Conservation (phyloP, 2,113 vertebrate species). For the Paratilapia polleni region DNA sequence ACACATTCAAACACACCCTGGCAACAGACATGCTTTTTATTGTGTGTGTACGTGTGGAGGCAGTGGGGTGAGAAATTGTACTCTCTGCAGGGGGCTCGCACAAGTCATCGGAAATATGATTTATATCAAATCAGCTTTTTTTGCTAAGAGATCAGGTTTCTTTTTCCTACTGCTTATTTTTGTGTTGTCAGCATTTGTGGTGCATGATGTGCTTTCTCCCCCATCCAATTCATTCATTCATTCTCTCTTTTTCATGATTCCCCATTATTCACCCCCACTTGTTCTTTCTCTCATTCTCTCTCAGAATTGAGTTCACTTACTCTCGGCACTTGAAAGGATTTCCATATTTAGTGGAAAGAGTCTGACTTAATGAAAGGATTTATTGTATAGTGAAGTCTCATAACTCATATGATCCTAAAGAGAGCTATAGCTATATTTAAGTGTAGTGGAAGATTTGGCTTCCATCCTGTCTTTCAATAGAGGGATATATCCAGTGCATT, state of each 20-base stretch:
- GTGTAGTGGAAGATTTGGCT: background rate
- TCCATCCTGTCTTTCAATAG: background rate
- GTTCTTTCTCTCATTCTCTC: background rate
- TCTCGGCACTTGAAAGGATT: background rate
- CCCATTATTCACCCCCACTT: background rate
- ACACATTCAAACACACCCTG: conserved; percentile 6
- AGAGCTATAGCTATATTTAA: background rate
- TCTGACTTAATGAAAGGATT: background rate
- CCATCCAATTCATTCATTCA: conserved; percentile 38
- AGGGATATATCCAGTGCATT: background rate
- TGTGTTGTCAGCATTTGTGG: conserved; percentile 61
- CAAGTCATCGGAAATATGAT: conserved; percentile 56
- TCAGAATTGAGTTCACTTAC: conserved; percentile 1
- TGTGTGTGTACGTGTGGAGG: conserved; percentile 20
- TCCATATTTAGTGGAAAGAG: background rate
- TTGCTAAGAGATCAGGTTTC: conserved; percentile 48
- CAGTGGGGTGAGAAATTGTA: conserved; percentile 63
- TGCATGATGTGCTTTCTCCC: conserved; percentile 14
- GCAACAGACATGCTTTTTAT: background rate
- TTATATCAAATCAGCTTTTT: conserved; percentile 66
- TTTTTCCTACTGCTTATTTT: conserved; percentile 48
- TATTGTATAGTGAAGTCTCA: background rate
- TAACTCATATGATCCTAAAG: background rate
- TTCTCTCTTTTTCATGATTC: conserved; percentile 12
- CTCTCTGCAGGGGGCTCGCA: conserved; percentile 48